Evolutionary conservation across 1,140 invertebrate genomes (phyloP), one percentile per base, ranked within the genome.

Genomic region (Lutraria rhynchaena): DNA sequence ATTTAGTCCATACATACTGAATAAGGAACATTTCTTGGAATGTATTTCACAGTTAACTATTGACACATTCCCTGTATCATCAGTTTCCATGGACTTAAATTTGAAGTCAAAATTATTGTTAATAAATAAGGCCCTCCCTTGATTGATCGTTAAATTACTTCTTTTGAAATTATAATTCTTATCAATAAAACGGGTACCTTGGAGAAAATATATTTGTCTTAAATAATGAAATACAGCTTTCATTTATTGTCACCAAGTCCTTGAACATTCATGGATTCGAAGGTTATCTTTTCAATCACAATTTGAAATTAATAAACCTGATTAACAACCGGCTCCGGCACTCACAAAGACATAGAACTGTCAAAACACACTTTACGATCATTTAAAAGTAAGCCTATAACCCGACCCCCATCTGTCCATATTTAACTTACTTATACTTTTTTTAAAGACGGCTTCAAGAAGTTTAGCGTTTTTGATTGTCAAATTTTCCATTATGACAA

Each of bases 1-100:
- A 63, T 83, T 83, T n/a, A 74, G 82, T 2, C 57, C 73, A 31
- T 77, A 83, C 4, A 83, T 19, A 35, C 41, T 63, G 5, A 78
- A 5, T 22, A 61, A 44, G 5, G 65, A 53, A 15, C 71, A 22
- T 7, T 27, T 31, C 15, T 37, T 53, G 19, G 27, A 31, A 17
- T 57, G n/a, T 33, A 78, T 82, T 33, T 60, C 44, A 31, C 31
- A 31, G 58, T 82, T 11, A 35, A 82, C 22, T 24, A 61, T 51
- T 4, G 75, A 17, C 27, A 67, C 17, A 67, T 75, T 82, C 17
- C 81, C 81, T 24, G 33, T 17, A 41, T 33, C 31, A 49, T 67
- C 51, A 46, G 55, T 75, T 3, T 75, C 19, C 17, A 19, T 24
- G 46, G 24, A 11, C 17, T 19, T 49, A n/a, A 67, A 35, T 55